Percentiles rank a stretch among this genome's conserved stretches.
phyloP scores from a whole-genome alignment of 2,113 vertebrate species.

The Anoplopoma fimbria region DNA sequence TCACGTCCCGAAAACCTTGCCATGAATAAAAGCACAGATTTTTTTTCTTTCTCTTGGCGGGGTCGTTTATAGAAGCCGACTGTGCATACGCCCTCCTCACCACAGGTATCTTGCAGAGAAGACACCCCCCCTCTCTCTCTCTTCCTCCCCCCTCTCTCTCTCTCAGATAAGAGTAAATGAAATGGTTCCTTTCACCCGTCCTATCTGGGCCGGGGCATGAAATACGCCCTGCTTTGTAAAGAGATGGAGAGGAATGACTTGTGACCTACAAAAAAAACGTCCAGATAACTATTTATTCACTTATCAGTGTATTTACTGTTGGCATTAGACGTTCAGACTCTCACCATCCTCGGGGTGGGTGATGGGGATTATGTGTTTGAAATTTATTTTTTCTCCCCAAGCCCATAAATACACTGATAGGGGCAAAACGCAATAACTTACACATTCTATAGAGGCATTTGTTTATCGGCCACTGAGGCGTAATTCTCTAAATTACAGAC shows the following conservation, averaged over 20 bases:
- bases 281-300: conserved; percentile 82
- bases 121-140: conserved; percentile 18
- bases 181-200: conserved; percentile 80
- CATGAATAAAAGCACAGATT: conserved; percentile 62
- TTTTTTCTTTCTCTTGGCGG: conserved; percentile 25
- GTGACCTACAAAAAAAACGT: conserved; percentile 80
- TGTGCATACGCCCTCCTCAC: conserved; percentile 55
- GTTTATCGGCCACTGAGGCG: conserved; percentile 58
- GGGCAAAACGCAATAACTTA: conserved; percentile 42
- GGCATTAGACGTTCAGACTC: conserved; percentile 70
- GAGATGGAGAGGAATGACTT: conserved; percentile 80
- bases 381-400: conserved; percentile 66
- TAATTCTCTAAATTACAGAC: conserved; percentile 45
- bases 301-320: conserved; percentile 82
- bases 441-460: conserved; percentile 63
- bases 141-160: conserved; percentile 14
- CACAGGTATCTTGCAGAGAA: conserved; percentile 72
- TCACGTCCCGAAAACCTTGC: conserved; percentile 68
- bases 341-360: conserved; percentile 64
- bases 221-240: conserved; percentile 80
- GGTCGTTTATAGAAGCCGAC: conserved; percentile 62
- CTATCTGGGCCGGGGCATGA: conserved; percentile 79
- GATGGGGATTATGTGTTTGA: conserved; percentile 71
- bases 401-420: conserved; percentile 71
- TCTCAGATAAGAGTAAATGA: conserved; percentile 82